Percentiles rank a stretch among this genome's conserved stretches.
These are phyloP conservation scores for Blastomussa wellsi DNA, from an alignment of 92 coral and sea anemone species.

Conservation along the genomic window DNA sequence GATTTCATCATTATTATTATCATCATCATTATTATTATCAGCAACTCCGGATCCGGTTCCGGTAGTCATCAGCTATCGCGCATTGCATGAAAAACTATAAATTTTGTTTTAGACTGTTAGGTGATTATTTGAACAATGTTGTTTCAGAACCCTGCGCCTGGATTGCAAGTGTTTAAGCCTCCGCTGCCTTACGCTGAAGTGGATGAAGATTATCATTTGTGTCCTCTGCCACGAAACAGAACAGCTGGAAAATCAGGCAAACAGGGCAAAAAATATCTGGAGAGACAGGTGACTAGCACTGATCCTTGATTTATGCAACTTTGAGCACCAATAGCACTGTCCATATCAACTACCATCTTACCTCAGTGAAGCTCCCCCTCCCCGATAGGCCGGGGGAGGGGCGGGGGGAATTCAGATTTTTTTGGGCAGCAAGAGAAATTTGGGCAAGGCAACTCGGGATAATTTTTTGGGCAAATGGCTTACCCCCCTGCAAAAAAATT, in stretches of 20 bases:
- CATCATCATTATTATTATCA: too few species aligned
- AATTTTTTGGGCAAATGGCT: too few species aligned
- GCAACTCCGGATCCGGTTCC: too few species aligned
- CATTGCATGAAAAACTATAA: background rate
- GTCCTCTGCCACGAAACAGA: constrained; percentile 92
- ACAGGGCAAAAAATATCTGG: constrained; percentile 85
- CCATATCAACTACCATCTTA: background rate
- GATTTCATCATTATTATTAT: too few species aligned
- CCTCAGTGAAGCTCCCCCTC: background rate
- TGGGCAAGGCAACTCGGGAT: too few species aligned
- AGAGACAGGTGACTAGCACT: constrained; percentile 75
- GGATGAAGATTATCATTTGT: constrained; percentile 92
- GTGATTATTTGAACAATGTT: background rate
- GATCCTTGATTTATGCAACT: background rate
- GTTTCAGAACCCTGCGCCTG: constrained; percentile 90
- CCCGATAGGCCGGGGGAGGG: too few species aligned
- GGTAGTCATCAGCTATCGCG: too few species aligned
- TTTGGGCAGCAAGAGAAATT: too few species aligned
- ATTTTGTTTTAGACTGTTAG: background rate
- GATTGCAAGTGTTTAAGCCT: constrained; percentile 84
- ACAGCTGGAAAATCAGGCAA: constrained; percentile 72
- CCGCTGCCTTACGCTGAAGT: constrained; percentile 88
- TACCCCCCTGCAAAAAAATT: too few species aligned
- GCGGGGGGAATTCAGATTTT: too few species aligned
- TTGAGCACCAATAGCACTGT: background rate